Evolutionary conservation across 2,888 invertebrate genomes (phyloP).

Genomic region (Dicranocentrus wangi): DNA sequence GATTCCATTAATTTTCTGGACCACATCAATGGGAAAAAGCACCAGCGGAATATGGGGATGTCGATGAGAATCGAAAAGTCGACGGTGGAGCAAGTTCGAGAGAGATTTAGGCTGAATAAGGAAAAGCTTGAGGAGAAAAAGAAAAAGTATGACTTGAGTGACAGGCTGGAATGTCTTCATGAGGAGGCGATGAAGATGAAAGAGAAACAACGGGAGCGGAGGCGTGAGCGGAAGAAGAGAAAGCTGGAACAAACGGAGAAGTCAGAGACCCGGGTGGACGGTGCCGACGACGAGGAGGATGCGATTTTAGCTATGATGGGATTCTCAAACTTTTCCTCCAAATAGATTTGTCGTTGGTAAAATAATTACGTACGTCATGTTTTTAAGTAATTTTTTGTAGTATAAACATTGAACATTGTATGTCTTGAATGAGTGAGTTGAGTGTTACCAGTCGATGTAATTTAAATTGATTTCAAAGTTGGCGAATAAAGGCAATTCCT

Average conservation of each 20-base stretch:
- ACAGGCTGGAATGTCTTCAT: neutral
- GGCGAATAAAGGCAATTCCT: no score
- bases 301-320: neutral
- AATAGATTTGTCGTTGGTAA: no score
- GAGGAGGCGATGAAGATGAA: neutral
- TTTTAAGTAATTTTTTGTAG: no score
- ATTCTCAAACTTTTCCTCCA: neutral
- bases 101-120: neutral
- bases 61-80: neutral
- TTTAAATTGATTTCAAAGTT: no score
- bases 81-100: neutral
- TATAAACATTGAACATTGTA: no score
- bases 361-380: neutral
- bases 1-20: neutral
- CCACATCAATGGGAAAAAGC: neutral
- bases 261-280: neutral
- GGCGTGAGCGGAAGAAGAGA: neutral
- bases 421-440: no score
- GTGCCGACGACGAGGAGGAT: neutral
- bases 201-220: neutral
- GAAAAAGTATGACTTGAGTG: neutral
- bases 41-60: neutral
- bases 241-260: neutral
- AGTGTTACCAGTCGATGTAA: no score
- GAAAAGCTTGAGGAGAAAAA: neutral